phyloP scores from a whole-genome alignment of 2,888 invertebrate species.

The Patella caerulea region DNA sequence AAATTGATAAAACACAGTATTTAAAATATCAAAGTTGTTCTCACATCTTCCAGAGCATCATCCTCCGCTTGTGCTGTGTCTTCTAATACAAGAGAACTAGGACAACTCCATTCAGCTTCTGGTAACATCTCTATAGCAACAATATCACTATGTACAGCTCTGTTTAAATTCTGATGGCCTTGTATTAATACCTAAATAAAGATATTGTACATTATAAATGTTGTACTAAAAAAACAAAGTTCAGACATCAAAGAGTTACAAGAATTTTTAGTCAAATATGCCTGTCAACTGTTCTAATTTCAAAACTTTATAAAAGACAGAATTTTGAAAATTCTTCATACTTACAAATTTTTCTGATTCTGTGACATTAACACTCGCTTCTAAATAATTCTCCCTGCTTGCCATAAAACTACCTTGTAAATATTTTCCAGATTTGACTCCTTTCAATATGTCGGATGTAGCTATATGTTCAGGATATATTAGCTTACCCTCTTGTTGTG shows the following conservation, averaged over 20 bases:
- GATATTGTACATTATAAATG: too few relatives aligned
- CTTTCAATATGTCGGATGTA: slow-evolving; percentile 82
- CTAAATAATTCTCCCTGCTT: slow-evolving; percentile 93
- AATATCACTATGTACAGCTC: slow-evolving; percentile 94
- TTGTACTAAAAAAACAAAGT: too few relatives aligned
- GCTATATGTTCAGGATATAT: slow-evolving; percentile 84
- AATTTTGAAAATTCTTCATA: not conserved
- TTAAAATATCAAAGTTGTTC: not conserved
- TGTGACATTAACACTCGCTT: slow-evolving; percentile 88
- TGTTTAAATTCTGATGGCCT: slow-evolving; percentile 78
- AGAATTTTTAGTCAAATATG: too few relatives aligned
- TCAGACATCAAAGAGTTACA: too few relatives aligned
- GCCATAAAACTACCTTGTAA: slow-evolving; percentile 82
- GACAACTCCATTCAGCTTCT: slow-evolving; percentile 90
- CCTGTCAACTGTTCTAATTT: too few relatives aligned
- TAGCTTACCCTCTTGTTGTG: slow-evolving; percentile 35
- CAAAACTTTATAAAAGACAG: not conserved
- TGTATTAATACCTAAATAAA: slow-evolving; percentile 63
- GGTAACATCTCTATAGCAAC: slow-evolving; percentile 93
- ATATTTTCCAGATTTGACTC: slow-evolving; percentile 83
- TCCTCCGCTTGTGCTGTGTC: slow-evolving; percentile 71
- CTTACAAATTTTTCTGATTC: slow-evolving; percentile 84
- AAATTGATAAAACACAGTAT: too few relatives aligned
- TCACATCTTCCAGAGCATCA: slow-evolving; percentile 55
- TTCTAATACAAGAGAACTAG: slow-evolving; percentile 79